Evolutionary conservation across 2,888 invertebrate genomes (phyloP).

Genomic region (Entomobrya proxima): DNA sequence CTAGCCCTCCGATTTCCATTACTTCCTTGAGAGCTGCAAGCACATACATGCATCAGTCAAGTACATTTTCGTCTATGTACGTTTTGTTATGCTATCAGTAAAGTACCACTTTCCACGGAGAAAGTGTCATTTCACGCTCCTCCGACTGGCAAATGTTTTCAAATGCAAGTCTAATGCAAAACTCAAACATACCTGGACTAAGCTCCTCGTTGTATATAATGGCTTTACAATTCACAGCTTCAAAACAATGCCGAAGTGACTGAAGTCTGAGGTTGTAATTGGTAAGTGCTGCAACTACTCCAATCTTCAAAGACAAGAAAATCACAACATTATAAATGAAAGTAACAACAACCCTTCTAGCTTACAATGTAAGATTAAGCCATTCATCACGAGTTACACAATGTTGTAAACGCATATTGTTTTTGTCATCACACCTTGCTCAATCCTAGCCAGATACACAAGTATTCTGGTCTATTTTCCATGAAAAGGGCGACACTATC

Average conservation of each 20-base stretch:
- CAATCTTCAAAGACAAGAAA: conserved; percentile 81
- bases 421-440: conserved; percentile 13
- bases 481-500: conserved; percentile 30
- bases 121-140: neutral
- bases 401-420: neutral
- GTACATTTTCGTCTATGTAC: neutral
- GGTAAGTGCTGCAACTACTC: conserved; percentile 90
- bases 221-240: conserved; percentile 87
- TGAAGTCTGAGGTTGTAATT: conserved; percentile 93
- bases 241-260: conserved; percentile 90
- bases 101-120: neutral
- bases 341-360: too few relatives aligned
- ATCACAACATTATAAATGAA: neutral
- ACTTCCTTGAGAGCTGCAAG: conserved; percentile 66
- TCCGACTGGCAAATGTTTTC: neutral
- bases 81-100: neutral
- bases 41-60: neutral
- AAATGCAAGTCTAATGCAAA: neutral
- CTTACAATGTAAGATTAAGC: too few relatives aligned
- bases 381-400: neutral
- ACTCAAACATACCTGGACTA: conserved; percentile 80
- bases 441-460: conserved; percentile 34
- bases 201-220: conserved; percentile 88
- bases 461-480: conserved; percentile 37
- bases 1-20: conserved; percentile 62